Base-by-base conservation (phyloP, 2,113 vertebrate genomes). In the Camelus bactrianus region DNA sequence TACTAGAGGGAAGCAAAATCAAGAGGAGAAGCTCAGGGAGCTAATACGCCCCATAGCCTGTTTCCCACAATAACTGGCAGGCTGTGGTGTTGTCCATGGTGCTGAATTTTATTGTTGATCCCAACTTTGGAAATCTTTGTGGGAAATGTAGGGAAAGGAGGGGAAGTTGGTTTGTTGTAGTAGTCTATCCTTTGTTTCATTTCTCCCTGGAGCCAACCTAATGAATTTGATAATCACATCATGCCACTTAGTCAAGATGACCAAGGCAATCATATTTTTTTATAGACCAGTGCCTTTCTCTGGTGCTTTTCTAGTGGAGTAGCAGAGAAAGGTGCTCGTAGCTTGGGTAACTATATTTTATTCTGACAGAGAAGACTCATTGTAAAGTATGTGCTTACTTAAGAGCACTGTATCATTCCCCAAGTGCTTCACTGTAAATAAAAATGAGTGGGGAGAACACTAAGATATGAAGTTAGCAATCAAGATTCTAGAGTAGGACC, bases 141-240 rank as follows among this genome's bases (percentile, higher is more conserved):
- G 70, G 80, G 65, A 85, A 87, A 92, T 54, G 32, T 19, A 87
- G 30, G 5, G 28, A 86, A 91, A 95, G 46, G 73, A 82, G 38
- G 10, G n/a, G 22, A 93, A 76, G n/a, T 8, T 89, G 56, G 26
- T 54, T 94, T 93, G 35, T 30, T 82, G 58, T 54, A 42, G 16
- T 70, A 84, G 12, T 88, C 20, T 95, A 48, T 76, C 73, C 4
- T 83, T 94, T 95, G 10, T 88, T 96, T 75, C 42, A 69, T 80
- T 96, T 94, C 30, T 79, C 67, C 86, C 26, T 42, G 16, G 76
- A 91, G 38, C 42, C 32, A 90, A 81, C 46, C 38, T 98, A 91
- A 96, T 96, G 89, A 85, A 97, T 96, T 96, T 85, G 35, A 19
- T 97, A 97, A 98, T 95, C 84, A 94, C 56, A 73, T 82, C 24